These are phyloP conservation scores for Acheta domesticus DNA, from an alignment of 2,888 invertebrate species.

Conservation along the genomic window DNA sequence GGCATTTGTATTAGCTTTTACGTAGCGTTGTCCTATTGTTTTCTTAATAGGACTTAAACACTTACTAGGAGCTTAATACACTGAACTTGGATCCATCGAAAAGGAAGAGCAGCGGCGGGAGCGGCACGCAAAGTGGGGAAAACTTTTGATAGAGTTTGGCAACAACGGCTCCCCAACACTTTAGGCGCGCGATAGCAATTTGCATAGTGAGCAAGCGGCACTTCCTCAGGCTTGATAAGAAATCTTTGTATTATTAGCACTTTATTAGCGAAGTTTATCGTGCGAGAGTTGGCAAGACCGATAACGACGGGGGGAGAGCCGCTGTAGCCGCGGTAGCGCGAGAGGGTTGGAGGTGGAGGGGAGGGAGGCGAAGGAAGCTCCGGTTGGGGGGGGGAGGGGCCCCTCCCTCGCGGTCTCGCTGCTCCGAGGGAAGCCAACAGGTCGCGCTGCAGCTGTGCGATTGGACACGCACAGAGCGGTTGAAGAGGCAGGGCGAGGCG, in stretches of 20 bases:
- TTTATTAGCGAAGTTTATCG: constrained; percentile 10
- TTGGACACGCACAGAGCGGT: neutral
- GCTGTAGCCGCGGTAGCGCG: neutral
- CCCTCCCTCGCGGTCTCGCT: too few relatives aligned
- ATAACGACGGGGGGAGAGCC: neutral
- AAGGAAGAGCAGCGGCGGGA: neutral
- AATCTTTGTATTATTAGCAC: constrained; percentile 18
- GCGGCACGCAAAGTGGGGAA: neutral
- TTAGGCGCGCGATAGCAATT: neutral
- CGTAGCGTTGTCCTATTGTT: neutral
- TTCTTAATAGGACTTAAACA: neutral
- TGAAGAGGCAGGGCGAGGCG: too few relatives aligned
- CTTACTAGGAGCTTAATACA: neutral
- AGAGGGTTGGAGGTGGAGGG: neutral
- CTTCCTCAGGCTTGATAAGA: neutral
- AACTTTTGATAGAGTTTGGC: constrained; percentile 1
- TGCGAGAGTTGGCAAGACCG: constrained; percentile 18
- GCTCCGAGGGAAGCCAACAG: neutral
- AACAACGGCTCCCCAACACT: constrained; percentile 4
- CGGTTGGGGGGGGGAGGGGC: neutral
- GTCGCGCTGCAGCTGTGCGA: neutral
- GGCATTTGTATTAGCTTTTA: neutral
- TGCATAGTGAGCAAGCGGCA: neutral
- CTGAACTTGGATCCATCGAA: neutral
- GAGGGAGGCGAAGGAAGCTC: neutral